phyloP scores from a whole-genome alignment of 2,113 vertebrate genomes.

The Eclectus roratus region DNA sequence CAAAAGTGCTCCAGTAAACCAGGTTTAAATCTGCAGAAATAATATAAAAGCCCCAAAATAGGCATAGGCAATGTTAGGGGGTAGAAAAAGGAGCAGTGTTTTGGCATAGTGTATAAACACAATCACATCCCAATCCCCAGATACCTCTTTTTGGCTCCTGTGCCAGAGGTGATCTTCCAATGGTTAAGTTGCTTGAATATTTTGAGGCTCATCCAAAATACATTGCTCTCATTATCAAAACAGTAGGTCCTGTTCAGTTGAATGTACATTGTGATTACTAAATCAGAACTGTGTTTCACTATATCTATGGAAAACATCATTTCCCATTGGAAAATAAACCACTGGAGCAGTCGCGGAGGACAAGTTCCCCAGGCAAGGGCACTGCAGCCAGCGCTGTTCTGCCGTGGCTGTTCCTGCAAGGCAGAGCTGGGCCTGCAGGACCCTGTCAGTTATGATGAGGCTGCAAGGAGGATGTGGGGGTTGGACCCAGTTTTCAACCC shows the following conservation, averaged over 20 bases:
- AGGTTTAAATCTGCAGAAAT: not conserved
- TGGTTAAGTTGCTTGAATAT: not conserved
- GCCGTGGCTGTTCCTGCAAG: not conserved
- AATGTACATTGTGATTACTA: fast-evolving
- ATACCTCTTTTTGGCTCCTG: not conserved
- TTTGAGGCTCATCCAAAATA: not conserved
- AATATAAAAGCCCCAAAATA: not conserved
- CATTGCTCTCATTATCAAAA: not conserved
- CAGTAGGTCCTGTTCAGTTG: not conserved
- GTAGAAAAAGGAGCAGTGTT: not conserved
- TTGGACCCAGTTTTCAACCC: not conserved
- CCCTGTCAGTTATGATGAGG: not conserved
- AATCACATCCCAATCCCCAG: not conserved
- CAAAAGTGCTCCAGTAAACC: not conserved
- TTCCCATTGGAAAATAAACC: not conserved
- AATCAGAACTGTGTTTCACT: not conserved
- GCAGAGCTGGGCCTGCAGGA: not conserved
- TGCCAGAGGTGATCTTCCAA: not conserved
- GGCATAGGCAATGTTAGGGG: not conserved
- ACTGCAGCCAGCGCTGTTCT: not conserved
- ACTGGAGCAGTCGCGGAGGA: not conserved
- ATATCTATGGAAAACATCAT: not conserved
- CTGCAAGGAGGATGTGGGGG: not conserved
- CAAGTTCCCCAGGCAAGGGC: constrained; percentile 41
- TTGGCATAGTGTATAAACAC: not conserved